These are phyloP conservation scores for Pterophyllum scalare DNA, from an alignment of 2,113 vertebrate genomes.

Conservation along the genomic window DNA sequence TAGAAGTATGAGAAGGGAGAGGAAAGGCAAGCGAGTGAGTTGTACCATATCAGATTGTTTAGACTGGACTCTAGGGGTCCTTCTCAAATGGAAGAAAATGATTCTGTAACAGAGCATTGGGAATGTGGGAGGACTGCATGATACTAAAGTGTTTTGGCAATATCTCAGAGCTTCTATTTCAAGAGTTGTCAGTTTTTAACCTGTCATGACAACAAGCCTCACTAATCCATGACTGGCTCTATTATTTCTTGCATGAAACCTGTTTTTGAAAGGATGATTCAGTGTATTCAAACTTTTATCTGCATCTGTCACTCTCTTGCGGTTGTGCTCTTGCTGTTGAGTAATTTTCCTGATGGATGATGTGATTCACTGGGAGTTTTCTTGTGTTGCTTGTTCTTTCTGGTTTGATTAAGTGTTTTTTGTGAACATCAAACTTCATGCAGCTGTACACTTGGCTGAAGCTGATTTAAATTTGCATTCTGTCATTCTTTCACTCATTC, in stretches of 20 bases:
- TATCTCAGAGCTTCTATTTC: conserved; percentile 40
- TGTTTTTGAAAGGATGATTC: background rate
- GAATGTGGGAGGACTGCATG: conserved; percentile 61
- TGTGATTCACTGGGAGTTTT: conserved; percentile 7
- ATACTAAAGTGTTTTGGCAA: conserved; percentile 54
- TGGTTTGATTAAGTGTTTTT: background rate
- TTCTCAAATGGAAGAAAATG: conserved; percentile 55
- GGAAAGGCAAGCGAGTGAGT: background rate
- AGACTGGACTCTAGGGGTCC: conserved; percentile 60
- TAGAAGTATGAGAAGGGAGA: conserved; percentile 59
- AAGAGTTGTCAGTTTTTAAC: conserved; percentile 31
- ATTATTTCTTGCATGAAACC: conserved; percentile 2
- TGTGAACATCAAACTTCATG: background rate
- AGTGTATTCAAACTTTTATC: conserved; percentile 5
- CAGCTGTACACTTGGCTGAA: background rate
- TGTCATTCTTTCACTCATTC: background rate
- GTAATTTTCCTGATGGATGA: conserved; percentile 14
- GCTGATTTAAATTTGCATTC: background rate
- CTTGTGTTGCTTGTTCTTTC: background rate
- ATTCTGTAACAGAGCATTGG: conserved; percentile 36
- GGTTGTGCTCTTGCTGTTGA: background rate
- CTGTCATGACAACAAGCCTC: conserved; percentile 20
- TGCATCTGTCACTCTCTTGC: background rate
- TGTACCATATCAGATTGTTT: conserved; percentile 63
- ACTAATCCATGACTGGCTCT: conserved; percentile 3